Conservation (phyloP, 2,113 vertebrate species). For the Menidia beryllina region DNA sequence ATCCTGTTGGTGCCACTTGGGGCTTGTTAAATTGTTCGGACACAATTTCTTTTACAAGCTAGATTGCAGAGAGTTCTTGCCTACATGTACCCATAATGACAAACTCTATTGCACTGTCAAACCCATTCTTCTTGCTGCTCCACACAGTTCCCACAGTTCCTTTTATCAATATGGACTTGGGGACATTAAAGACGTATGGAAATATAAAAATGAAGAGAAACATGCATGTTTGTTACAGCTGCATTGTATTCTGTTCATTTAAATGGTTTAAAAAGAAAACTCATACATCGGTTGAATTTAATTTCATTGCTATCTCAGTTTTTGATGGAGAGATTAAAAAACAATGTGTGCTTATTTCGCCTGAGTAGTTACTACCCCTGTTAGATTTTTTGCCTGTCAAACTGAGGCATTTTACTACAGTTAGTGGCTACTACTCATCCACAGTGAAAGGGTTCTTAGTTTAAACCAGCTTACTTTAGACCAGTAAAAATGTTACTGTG, state of each 20-base stretch:
- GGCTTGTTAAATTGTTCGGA: slow-evolving; percentile 5
- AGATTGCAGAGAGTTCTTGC: slow-evolving; percentile 11
- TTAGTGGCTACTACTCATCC: neutral
- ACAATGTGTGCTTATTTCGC: neutral
- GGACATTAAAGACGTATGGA: neutral
- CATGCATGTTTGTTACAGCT: neutral
- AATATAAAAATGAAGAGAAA: neutral
- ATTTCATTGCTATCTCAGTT: neutral
- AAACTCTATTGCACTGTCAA: neutral
- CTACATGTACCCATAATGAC: neutral
- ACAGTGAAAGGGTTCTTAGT: no score
- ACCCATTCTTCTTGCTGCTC: slow-evolving; percentile 1
- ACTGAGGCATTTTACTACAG: neutral
- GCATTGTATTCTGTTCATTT: neutral
- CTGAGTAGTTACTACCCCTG: neutral
- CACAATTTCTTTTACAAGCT: slow-evolving; percentile 19
- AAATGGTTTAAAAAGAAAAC: neutral
- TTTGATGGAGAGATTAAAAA: neutral
- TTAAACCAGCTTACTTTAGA: no score
- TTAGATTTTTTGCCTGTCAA: neutral
- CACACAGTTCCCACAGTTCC: slow-evolving; percentile 8
- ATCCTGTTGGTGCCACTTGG: neutral
- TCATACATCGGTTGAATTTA: neutral
- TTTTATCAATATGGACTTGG: neutral
- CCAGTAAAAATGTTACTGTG: no score